Conservation (phyloP, 2,888 invertebrate species). For the Cheilosia variabilis region DNA sequence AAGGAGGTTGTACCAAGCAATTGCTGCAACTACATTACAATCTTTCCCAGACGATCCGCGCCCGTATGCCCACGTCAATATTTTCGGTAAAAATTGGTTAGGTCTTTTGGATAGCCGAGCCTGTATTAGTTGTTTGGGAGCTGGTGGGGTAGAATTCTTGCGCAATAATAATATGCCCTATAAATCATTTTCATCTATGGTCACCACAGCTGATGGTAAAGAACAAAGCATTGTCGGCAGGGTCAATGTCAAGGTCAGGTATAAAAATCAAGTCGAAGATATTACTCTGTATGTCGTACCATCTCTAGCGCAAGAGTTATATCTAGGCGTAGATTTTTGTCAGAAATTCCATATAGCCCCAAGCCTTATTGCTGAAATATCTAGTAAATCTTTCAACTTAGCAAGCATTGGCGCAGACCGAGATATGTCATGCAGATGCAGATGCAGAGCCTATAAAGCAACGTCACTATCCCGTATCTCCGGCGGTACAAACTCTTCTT, state of each 20-base stretch:
- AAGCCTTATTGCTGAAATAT: too few relatives aligned
- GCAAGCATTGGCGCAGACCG: too few relatives aligned
- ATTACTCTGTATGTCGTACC: neutral
- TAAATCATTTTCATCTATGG: neutral
- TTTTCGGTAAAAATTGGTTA: neutral
- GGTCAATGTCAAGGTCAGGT: neutral
- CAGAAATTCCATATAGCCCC: too few relatives aligned
- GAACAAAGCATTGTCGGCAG: neutral
- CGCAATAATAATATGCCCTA: neutral
- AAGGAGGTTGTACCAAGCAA: slow-evolving; percentile 5
- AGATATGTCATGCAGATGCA: too few relatives aligned
- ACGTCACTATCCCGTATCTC: slow-evolving; percentile 11
- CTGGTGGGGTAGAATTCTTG: neutral
- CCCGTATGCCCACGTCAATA: neutral
- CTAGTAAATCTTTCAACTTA: too few relatives aligned
- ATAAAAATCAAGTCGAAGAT: neutral
- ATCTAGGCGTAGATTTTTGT: too few relatives aligned
- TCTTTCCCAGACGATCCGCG: neutral
- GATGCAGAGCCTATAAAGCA: neutral
- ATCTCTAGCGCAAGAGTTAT: too few relatives aligned
- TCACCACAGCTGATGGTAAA: neutral
- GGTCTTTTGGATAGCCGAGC: neutral
- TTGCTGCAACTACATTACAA: slow-evolving; percentile 17
- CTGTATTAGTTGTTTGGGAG: slow-evolving; percentile 1
- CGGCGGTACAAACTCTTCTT: too few relatives aligned